Conservation (phyloP, 2,888 invertebrate species). For the Gibbula magus region DNA sequence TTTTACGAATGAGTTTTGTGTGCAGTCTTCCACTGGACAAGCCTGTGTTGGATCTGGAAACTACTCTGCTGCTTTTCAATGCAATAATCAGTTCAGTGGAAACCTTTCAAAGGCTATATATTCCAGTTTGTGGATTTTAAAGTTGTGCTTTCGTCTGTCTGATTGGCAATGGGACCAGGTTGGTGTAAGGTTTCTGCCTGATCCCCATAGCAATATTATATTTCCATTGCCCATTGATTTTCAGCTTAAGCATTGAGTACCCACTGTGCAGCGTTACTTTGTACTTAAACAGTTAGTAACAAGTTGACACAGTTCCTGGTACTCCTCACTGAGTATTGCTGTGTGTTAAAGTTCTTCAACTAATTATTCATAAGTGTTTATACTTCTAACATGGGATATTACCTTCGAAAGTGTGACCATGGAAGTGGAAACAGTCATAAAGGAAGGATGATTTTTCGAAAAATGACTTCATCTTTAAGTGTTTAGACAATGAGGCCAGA, state of each 20-base stretch:
- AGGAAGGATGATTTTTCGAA: no score
- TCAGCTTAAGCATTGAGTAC: neutral
- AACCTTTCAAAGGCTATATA: neutral
- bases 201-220: conserved; percentile 10
- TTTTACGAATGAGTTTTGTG: neutral
- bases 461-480: no score
- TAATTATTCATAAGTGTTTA: no score
- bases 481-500: no score
- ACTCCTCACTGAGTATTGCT: no score
- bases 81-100: no score
- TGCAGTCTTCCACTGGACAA: neutral
- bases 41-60: no score
- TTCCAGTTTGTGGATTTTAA: neutral
- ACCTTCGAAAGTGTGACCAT: no score
- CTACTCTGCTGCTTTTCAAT: no score
- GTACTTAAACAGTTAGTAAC: neutral
- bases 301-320: neutral
- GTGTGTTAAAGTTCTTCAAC: no score
- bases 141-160: neutral
- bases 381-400: no score
- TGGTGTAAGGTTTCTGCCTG: neutral
- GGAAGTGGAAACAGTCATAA: no score
- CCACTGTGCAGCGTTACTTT: neutral
- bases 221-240: neutral
- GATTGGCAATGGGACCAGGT: neutral